A percentile compares a stretch with the other conserved stretches of the same genome.
These are phyloP conservation scores for Myanophis thanlyinensis DNA, from an alignment of 2,113 vertebrate species.

Conservation along the genomic window DNA sequence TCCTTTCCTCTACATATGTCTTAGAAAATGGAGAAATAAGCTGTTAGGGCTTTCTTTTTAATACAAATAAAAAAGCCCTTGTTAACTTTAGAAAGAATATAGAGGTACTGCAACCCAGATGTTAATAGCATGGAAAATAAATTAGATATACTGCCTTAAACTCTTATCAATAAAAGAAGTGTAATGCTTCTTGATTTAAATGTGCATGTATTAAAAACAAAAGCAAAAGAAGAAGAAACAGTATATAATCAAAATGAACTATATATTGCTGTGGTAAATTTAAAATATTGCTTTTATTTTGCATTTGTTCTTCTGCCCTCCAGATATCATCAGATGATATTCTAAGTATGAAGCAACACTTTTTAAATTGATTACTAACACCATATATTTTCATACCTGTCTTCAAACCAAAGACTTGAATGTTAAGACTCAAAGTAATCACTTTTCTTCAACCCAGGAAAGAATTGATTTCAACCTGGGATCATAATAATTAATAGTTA, in stretches of 20 bases:
- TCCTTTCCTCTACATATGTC: slow-evolving; percentile 32
- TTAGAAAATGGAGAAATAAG: neutral
- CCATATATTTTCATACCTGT: neutral
- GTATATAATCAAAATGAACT: neutral
- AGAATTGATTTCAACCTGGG: neutral
- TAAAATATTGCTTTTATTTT: neutral
- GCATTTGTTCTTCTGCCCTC: neutral
- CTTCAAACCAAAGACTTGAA: neutral
- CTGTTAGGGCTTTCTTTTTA: slow-evolving; percentile 18
- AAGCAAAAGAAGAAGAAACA: neutral
- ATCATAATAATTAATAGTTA: neutral
- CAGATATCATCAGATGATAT: neutral
- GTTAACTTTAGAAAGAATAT: slow-evolving; percentile 1
- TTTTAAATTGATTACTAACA: neutral
- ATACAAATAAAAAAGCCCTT: neutral
- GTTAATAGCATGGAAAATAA: neutral
- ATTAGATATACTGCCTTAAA: slow-evolving; percentile 25
- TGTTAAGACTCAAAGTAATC: neutral
- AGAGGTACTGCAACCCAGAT: slow-evolving; percentile 2
- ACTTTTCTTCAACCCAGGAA: neutral
- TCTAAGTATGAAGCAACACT: neutral
- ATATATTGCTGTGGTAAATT: neutral
- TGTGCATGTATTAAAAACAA: neutral
- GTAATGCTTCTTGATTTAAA: neutral
- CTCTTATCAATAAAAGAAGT: neutral